Evolutionary conservation across 2,113 vertebrate genomes (phyloP).

Genomic region (Charina bottae): DNA sequence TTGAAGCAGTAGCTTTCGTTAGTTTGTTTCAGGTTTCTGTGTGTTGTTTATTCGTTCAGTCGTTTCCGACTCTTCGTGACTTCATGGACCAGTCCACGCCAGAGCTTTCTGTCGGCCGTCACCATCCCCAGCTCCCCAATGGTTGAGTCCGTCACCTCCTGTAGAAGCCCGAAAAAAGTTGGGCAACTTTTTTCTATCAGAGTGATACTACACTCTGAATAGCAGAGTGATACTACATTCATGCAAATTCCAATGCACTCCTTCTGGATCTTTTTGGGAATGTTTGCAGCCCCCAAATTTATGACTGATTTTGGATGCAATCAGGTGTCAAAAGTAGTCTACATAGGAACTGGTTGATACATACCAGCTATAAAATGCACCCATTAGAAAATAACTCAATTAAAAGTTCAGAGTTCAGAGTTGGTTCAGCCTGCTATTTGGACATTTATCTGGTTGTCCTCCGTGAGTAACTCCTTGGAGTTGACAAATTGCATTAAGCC

Average conservation of each 20-base stretch:
- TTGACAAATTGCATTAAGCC: background rate
- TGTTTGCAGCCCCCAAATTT: background rate
- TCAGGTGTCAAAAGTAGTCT: background rate
- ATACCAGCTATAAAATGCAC: conserved; percentile 19
- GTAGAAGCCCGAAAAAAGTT: background rate
- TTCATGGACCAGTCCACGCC: too few species aligned
- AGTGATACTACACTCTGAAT: background rate
- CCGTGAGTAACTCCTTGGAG: background rate
- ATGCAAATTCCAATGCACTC: background rate
- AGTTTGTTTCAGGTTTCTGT: background rate
- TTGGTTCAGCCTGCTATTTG: background rate
- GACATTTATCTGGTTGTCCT: background rate
- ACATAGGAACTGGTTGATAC: conserved; percentile 23
- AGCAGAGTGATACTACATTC: background rate
- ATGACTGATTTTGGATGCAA: conserved; percentile 27
- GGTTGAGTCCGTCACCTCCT: too few species aligned
- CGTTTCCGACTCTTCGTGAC: too few species aligned
- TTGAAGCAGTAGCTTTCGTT: background rate
- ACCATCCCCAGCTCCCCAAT: too few species aligned
- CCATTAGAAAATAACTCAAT: background rate
- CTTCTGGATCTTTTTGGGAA: background rate
- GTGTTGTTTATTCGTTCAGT: too few species aligned
- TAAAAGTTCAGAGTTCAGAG: background rate
- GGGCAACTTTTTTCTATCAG: background rate
- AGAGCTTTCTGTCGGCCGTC: too few species aligned